These are phyloP conservation scores for Myotis brandtii DNA, from an alignment of 2,113 vertebrate species.

Conservation along the genomic window DNA sequence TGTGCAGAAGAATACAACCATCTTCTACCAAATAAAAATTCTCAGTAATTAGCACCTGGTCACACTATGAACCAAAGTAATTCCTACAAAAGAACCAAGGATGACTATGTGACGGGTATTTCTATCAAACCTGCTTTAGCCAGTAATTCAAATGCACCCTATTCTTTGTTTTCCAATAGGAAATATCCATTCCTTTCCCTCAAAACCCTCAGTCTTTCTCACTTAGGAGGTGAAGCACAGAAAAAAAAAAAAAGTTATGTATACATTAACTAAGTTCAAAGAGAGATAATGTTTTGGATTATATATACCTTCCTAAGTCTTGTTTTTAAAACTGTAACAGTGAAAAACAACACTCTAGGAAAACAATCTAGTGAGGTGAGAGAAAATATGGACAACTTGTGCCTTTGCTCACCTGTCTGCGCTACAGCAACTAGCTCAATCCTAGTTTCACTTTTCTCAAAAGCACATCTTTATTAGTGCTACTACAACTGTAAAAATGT, in stretches of 20 bases:
- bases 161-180: slow-evolving; percentile 13
- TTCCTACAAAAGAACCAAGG: slow-evolving; percentile 51
- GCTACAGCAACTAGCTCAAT: neutral
- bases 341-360: neutral
- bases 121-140: slow-evolving; percentile 22
- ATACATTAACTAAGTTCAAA: slow-evolving; percentile 44
- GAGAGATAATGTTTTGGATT: neutral
- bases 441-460: neutral
- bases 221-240: neutral
- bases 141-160: slow-evolving; percentile 1
- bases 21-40: slow-evolving; percentile 54
- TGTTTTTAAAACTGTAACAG: neutral
- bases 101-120: neutral
- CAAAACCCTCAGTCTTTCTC: slow-evolving; percentile 7
- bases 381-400: neutral
- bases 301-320: slow-evolving; percentile 17
- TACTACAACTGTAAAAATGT: neutral
- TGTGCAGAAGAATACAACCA: neutral
- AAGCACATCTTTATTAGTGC: neutral
- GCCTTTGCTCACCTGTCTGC: neutral
- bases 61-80: slow-evolving; percentile 56
- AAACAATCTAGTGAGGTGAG: neutral
- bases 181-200: neutral
- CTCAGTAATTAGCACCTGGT: slow-evolving; percentile 68
- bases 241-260: neutral